phyloP scores from a whole-genome alignment of 2,888 invertebrate genomes.

The Phyto melanocephala region DNA sequence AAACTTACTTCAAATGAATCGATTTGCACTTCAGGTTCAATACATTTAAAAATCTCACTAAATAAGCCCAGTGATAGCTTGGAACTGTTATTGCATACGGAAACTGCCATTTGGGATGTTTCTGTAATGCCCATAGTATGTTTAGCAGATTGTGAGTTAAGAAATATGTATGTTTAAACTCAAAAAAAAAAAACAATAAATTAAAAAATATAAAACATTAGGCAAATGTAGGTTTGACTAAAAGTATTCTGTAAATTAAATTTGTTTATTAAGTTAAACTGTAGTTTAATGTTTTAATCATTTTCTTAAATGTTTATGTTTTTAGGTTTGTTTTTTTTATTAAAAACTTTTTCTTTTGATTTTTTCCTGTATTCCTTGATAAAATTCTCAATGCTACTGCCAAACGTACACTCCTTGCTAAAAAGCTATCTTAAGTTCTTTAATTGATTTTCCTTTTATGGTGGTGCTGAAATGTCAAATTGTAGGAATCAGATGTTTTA shows the following conservation, averaged over 20 bases:
- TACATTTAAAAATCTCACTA: slow-evolving; percentile 80
- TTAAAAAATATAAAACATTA: too few species aligned
- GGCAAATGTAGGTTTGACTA: too few species aligned
- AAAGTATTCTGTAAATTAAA: too few species aligned
- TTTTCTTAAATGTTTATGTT: background rate
- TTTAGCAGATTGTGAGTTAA: background rate
- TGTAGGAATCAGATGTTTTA: slow-evolving; percentile 25
- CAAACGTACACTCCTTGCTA: slow-evolving; percentile 40
- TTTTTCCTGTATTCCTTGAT: slow-evolving; percentile 10
- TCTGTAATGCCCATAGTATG: slow-evolving; percentile 73
- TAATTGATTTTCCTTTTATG: slow-evolving; percentile 71
- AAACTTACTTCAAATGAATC: slow-evolving; percentile 80
- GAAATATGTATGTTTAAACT: background rate
- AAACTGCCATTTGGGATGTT: slow-evolving; percentile 67
- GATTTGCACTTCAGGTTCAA: slow-evolving; percentile 81
- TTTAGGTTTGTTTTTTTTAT: background rate
- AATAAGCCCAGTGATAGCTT: slow-evolving; percentile 81
- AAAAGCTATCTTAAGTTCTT: slow-evolving; percentile 35
- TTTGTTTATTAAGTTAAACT: too few species aligned
- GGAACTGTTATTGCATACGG: slow-evolving; percentile 62
- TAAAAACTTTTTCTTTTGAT: background rate
- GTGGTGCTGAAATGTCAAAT: slow-evolving; percentile 41
- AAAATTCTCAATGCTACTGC: slow-evolving; percentile 2
- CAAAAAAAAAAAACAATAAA: background rate
- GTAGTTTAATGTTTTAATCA: too few species aligned